These are phyloP conservation scores for Frankliniella fusca DNA, from an alignment of 2,888 invertebrate genomes.

Conservation along the genomic window DNA sequence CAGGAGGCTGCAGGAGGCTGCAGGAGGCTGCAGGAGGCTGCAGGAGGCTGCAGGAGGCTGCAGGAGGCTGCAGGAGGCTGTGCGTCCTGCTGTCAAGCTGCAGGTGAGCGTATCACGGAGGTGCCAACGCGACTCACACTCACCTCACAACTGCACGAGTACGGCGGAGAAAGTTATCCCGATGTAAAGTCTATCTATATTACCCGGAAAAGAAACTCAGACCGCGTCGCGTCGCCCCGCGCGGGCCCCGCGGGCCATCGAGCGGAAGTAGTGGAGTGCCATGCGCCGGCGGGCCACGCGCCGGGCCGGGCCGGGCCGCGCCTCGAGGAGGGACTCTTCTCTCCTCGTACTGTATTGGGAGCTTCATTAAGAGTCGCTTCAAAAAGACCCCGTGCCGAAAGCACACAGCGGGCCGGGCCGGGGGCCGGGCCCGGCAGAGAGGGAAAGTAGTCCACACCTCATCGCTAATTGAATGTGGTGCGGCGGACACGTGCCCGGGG, in stretches of 20 bases:
- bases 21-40: no score
- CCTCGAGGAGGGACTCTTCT: not conserved
- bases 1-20: no score
- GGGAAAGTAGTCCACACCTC: conserved; percentile 1
- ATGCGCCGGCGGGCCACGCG: not conserved
- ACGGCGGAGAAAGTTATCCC: no score
- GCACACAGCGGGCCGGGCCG: not conserved
- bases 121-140: no score
- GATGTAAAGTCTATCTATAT: no score
- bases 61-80: no score
- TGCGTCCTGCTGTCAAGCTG: no score
- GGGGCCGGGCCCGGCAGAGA: not conserved
- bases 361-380: not conserved
- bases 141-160: no score
- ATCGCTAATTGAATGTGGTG: not conserved
- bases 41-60: no score
- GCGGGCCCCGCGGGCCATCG: not conserved
- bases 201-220: no score
- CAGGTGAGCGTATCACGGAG: no score
- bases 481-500: not conserved
- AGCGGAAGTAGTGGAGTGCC: no score
- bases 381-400: not conserved
- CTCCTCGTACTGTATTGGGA: not conserved
- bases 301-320: not conserved
- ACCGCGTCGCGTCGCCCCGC: not conserved